Base-by-base conservation (phyloP, 2,113 vertebrate genomes). In the Aramus guarauna region DNA sequence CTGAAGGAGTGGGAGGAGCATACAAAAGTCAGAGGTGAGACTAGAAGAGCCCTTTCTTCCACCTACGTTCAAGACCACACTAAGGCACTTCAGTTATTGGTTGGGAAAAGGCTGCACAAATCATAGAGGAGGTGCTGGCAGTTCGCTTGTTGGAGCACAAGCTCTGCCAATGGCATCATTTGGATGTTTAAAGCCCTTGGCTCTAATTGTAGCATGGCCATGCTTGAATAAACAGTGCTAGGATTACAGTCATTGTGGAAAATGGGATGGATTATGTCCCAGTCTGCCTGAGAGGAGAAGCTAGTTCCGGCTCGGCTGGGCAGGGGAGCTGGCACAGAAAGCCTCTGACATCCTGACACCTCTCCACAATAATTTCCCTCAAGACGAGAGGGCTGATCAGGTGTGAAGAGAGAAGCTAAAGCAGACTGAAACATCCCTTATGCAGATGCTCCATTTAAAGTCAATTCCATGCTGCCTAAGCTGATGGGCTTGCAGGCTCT, bases 131-230 rank as follows among this genome's bases (percentile, higher is more conserved):
- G 78, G 85, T n/a, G 37, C 64, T 95, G 95, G 90, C 90, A 58
- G 48, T 27, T 93, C 11, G 0, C 26, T 85, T 6, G 0, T 4
- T 66, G 78, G 81, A 88, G 85, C 63, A 52, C 43, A 36, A 21
- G 72, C 84, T 45, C 84, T 93, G 95, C 67, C 95, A 93, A 2
- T 36, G 52, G 84, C 90, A 83, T 94, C 81, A 50, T 95, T 92
- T 92, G 95, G 82, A 89, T 82, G 71, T 43, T 86, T 73, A 89
- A 90, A 93, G 88, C 90, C 84, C 89, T 95, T 92, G 92, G 90
- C 95, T 95, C 56, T 92, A 94, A 93, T 52, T 86, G 91, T 34
- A 89, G 85, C 55, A 37, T 60, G 89, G 50, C 73, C 73, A 69
- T 89, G 96, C 91, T 89, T 87, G 91, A 89, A 95, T 94, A 73